Evolutionary conservation across 37 sponge, comb jelly and placozoan species (phyloP).

Genomic region (Chondrilla cf. caribensis): DNA sequence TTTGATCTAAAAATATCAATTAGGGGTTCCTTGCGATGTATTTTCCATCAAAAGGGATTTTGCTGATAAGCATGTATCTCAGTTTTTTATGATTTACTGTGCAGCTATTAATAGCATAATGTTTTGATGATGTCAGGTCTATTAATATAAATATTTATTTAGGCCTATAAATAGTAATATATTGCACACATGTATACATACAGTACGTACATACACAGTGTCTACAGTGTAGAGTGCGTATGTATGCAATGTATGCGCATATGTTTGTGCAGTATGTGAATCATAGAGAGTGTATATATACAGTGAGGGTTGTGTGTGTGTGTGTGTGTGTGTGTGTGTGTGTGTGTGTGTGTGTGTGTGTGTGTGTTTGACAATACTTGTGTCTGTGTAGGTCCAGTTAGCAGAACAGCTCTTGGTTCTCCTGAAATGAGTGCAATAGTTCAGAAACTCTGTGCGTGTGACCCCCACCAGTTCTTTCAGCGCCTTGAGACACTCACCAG

Average conservation of each 20-base stretch:
- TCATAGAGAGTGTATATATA: neutral
- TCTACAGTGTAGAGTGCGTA: neutral
- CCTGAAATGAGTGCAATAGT: constrained; percentile 67
- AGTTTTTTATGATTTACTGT: no score
- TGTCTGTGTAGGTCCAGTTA: constrained; percentile 18
- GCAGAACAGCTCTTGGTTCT: constrained; percentile 39
- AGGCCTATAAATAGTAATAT: no score
- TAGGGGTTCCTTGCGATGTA: no score
- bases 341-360: neutral
- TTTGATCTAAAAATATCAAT: no score
- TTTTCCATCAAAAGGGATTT: no score
- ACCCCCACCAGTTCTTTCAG: constrained; percentile 87
- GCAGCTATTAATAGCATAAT: no score
- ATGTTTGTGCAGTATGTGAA: neutral
- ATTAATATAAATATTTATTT: no score
- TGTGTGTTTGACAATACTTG: no score
- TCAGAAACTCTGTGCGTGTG: constrained; percentile 51
- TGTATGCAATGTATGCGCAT: neutral
- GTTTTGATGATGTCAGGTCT: no score
- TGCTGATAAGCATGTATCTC: no score
- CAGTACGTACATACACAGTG: constrained; percentile 39
- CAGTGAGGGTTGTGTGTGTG: neutral
- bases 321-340: constrained; percentile 18
- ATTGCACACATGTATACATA: constrained; percentile 14
- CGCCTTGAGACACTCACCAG: constrained; percentile 80